Base-by-base conservation (phyloP, 2,797 vertebrate species). In the Brotula barbata region DNA sequence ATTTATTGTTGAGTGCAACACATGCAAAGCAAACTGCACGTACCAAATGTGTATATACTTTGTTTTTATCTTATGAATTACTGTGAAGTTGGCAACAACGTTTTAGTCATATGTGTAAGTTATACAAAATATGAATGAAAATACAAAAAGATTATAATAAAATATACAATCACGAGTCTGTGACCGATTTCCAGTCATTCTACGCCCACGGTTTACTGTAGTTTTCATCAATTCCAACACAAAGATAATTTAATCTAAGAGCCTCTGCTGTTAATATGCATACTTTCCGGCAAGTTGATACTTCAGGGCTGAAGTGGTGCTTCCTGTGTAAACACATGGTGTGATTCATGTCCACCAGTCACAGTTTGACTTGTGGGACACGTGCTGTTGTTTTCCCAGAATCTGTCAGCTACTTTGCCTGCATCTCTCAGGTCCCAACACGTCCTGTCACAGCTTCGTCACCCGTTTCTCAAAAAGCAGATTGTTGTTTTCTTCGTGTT, bases 1-100 rank as follows among this genome's bases (percentile, higher is more conserved):
- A 86, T 88, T 89, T 90, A 89, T 87, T 88, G 41, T 44, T 34
- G 19, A 56, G 60, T 64, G 70, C 40, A 71, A 70, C 31, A 62
- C 55, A 64, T 42, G 39, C 28, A 43, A 77, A 64, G 50, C 25
- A 70, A 68, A 65, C 46, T 77, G 75, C 60, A 75, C 78, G 75
- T 73, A 33, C 56, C 19, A 46, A 74, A 69, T 46, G 64, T 88
- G 87, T 88, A 84, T 41, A 79, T 88, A 85, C 36, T 61, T 36
- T 1, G 39, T 81, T 83, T 83, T 71, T 82, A 75, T 52, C 64
- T 28, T 68, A 40, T 64, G 20, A 28, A 28, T 8, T 28, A 8
- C 75, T 70, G 25, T 77, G 21, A 66, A 57, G 42, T 73, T 68
- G 59, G 3, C 68, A 58, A 60, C 7, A 44, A 5, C 3, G 37